Base-by-base conservation (phyloP, 1,140 invertebrate genomes). In the Adelges cooleyi region DNA sequence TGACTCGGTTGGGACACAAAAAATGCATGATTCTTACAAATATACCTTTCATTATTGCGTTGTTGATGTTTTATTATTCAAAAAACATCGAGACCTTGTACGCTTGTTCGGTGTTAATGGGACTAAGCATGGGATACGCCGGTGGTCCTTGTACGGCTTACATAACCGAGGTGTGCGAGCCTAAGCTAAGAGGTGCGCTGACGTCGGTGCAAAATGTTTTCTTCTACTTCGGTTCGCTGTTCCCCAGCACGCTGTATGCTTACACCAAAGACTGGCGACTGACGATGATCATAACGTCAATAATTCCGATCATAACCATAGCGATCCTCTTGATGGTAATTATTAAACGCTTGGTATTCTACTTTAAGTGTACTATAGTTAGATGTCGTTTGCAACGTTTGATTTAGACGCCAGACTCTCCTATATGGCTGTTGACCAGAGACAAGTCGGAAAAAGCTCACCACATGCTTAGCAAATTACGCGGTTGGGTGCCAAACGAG, bases 331-430 rank as follows among this genome's bases (percentile, higher is more conserved):
- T 42, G 0, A 46, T 66, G 54, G 68, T 69, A 66, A 29, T 23
- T 15, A 46, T n/a, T 11, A 11, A 17, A 44, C 40, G 40, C 6
- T 38, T 38, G 6, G 36, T 6, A 38, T 38, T 13, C 6, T 8
- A 38, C 6, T 38, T 38, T 13, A 38, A 38, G 13, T 38, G 13
- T 38, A 38, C 13, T 38, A 38, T 38, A 38, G 6, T 38, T 13
- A 38, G 36, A 38, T 8, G 36, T 38, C 36, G 36, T 13, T 38
- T 38, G 6, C 13, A 38, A 13, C 6, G 13, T 6, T 38, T 38
- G 2, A 23, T 65, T 40, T 20, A 67, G 59, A 72, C 83, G 3
- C 83, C 84, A 8, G 83, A 85, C 73, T 81, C 82, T 9, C 83
- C 84, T 29, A 74, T 82, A 15, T 85, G 82, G 81, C 71, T 82